These are phyloP conservation scores for Coelopa pilipes DNA, from an alignment of 2,888 invertebrate genomes.

Conservation along the genomic window DNA sequence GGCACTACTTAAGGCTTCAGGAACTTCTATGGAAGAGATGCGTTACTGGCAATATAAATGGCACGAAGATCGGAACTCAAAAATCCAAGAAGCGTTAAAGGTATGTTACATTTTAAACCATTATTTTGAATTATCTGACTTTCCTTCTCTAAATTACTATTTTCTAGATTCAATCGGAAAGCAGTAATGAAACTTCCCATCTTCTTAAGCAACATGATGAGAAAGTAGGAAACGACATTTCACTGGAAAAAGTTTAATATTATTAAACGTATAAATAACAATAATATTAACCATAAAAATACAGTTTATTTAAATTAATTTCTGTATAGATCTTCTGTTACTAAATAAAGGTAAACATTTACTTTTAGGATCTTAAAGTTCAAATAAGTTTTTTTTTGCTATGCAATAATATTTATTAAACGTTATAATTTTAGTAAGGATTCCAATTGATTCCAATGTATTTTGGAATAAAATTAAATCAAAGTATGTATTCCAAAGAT, in stretches of 20 bases:
- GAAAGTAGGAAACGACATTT: constrained; percentile 54
- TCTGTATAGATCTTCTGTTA: no score
- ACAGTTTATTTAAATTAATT: background rate
- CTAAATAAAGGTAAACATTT: no score
- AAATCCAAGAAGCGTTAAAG: constrained; percentile 58
- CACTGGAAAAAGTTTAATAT: constrained; percentile 56
- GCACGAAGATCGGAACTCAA: constrained; percentile 63
- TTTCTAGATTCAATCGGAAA: constrained; percentile 44
- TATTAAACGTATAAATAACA: background rate
- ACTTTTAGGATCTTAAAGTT: no score
- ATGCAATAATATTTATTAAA: no score
- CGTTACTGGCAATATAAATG: constrained; percentile 71
- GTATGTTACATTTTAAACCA: constrained; percentile 39
- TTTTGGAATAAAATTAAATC: background rate
- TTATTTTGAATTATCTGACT: background rate
- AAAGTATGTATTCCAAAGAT: no score
- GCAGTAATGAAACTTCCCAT: constrained; percentile 45
- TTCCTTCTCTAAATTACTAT: background rate
- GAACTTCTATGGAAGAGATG: constrained; percentile 74
- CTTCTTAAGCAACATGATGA: constrained; percentile 56
- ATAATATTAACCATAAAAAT: background rate
- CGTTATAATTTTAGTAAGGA: background rate
- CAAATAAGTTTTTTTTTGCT: no score
- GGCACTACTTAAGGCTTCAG: constrained; percentile 70
- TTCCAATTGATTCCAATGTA: background rate